phyloP scores from a whole-genome alignment of 2,113 vertebrate genomes.

The Perccottus glenii region DNA sequence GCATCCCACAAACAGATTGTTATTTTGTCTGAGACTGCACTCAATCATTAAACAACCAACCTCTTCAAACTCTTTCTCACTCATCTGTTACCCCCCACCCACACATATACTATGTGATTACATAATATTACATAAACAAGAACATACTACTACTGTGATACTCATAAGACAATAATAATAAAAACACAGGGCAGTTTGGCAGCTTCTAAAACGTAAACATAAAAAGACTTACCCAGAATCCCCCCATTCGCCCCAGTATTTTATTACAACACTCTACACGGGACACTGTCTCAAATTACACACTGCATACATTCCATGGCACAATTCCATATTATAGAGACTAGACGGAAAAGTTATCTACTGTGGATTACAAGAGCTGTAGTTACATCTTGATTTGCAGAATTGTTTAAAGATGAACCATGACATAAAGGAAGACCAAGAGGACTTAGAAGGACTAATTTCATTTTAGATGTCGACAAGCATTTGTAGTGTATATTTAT shows the following conservation, averaged over 20 bases:
- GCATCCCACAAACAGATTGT: slow-evolving; percentile 14
- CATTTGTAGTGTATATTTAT: not conserved
- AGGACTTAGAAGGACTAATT: not conserved
- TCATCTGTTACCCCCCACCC: slow-evolving; percentile 2
- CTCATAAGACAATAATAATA: slow-evolving; percentile 59
- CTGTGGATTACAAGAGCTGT: not conserved
- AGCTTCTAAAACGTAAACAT: slow-evolving; percentile 76
- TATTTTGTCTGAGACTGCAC: slow-evolving; percentile 49
- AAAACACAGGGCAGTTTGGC: slow-evolving; percentile 77
- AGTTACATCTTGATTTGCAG: not conserved
- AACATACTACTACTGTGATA: slow-evolving; percentile 42
- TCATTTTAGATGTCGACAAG: not conserved
- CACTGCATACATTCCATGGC: slow-evolving; percentile 39
- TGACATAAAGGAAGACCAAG: slow-evolving; percentile 16
- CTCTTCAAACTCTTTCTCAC: slow-evolving; percentile 1
- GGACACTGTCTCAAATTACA: slow-evolving; percentile 61
- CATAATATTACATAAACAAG: slow-evolving; percentile 22
- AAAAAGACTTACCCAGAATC: slow-evolving; percentile 45
- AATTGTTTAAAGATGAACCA: not conserved
- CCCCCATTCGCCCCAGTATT: slow-evolving; percentile 6
- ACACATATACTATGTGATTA: slow-evolving; percentile 25
- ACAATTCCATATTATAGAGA: slow-evolving; percentile 10
- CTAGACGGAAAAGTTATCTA: slow-evolving; percentile 1
- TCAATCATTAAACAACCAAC: slow-evolving; percentile 8
- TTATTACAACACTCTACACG: slow-evolving; percentile 20